Evolutionary conservation across 37 sponge, comb jelly and placozoan genomes (phyloP).

Genomic region (Beroe ovata): DNA sequence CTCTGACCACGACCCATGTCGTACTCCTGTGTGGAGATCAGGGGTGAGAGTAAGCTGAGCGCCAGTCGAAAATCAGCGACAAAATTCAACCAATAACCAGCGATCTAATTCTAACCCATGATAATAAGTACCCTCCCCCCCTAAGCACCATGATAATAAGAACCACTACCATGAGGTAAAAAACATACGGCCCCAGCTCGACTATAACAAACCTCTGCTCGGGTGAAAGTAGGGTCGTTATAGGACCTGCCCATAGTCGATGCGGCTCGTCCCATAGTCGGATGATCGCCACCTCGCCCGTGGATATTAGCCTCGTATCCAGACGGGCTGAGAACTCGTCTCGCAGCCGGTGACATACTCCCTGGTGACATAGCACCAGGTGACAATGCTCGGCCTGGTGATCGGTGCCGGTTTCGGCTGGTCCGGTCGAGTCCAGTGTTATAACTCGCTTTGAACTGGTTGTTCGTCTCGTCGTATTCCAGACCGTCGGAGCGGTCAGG

Average conservation of each 20-base stretch:
- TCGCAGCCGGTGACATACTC: too few species aligned
- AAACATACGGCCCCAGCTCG: too few species aligned
- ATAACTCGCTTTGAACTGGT: slow-evolving; percentile 53
- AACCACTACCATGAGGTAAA: too few species aligned
- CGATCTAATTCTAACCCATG: too few species aligned
- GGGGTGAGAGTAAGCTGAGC: background rate
- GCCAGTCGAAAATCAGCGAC: background rate
- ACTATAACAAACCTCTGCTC: too few species aligned
- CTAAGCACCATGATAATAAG: too few species aligned
- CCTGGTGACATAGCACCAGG: background rate
- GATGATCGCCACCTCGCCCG: background rate
- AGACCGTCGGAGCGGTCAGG: slow-evolving; percentile 31
- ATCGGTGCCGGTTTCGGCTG: slow-evolving; percentile 1
- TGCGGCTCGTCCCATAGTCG: slow-evolving; percentile 26
- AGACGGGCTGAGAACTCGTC: slow-evolving; percentile 10
- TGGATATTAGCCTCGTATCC: slow-evolving; percentile 31
- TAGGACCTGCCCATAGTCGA: too few species aligned
- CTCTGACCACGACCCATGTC: slow-evolving; percentile 35
- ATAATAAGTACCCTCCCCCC: too few species aligned
- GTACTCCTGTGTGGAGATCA: background rate
- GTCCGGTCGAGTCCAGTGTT: slow-evolving; percentile 18
- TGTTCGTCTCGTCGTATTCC: slow-evolving; percentile 37
- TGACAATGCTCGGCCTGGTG: background rate
- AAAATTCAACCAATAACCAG: background rate
- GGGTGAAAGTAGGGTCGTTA: too few species aligned